Percentiles rank a stretch among this genome's conserved stretches.
phyloP scores from a whole-genome alignment of 2,888 invertebrate genomes.

The Clistopyga incitator region DNA sequence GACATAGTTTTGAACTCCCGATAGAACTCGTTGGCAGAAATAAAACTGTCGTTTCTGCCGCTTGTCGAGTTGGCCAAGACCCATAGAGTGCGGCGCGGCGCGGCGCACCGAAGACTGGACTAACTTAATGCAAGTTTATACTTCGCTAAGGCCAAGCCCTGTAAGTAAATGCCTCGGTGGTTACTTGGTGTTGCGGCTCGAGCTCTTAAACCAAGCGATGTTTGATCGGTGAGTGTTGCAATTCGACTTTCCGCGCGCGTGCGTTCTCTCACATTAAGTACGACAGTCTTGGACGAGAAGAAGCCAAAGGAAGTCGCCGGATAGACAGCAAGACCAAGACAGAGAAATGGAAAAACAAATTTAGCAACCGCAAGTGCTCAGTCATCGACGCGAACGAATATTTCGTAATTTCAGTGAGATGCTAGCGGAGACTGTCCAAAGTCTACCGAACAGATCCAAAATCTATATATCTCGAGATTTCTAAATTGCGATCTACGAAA shows the following conservation, averaged over 20 bases:
- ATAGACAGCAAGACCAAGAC: slow-evolving; percentile 44
- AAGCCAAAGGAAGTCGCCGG: slow-evolving; percentile 44
- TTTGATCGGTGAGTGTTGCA: slow-evolving; percentile 66
- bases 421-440: slow-evolving; percentile 18
- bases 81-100: too few species aligned
- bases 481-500: not conserved
- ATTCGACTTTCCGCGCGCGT: slow-evolving; percentile 49
- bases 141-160: slow-evolving; percentile 59
- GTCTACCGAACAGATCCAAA: slow-evolving; percentile 1
- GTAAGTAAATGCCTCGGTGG: slow-evolving; percentile 65
- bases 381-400: slow-evolving; percentile 48
- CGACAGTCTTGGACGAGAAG: slow-evolving; percentile 13
- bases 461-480: not conserved
- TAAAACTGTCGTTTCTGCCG: slow-evolving; percentile 54
- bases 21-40: slow-evolving; percentile 30
- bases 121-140: slow-evolving; percentile 43
- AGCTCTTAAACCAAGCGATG: slow-evolving; percentile 54
- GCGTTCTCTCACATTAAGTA: not conserved
- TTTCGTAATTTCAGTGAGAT: slow-evolving; percentile 59
- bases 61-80: slow-evolving; percentile 60
- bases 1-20: too few species aligned
- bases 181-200: slow-evolving; percentile 25
- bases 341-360: slow-evolving; percentile 45
- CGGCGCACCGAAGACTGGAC: slow-evolving; percentile 22
- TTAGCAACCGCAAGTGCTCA: slow-evolving; percentile 48